A percentile compares a stretch with the other conserved stretches of the same genome.
Evolutionary conservation across 2,113 vertebrate species (phyloP).

Genomic region (Corydoras sp.): DNA sequence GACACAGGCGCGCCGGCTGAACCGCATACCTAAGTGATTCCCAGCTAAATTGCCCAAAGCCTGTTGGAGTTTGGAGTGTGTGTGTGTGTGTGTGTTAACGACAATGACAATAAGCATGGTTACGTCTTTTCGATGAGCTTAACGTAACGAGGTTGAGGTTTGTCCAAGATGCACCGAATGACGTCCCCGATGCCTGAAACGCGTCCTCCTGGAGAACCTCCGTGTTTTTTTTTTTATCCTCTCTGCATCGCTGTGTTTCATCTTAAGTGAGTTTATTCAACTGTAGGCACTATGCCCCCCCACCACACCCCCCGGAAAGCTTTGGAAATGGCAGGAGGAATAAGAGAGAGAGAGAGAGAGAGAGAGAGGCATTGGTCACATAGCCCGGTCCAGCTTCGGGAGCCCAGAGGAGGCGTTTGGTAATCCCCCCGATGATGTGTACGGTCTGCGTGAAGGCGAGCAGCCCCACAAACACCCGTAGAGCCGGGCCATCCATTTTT

Average conservation of each 20-base stretch:
- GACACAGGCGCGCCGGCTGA: not conserved
- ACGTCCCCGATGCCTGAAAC: no score
- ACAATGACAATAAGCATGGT: no score
- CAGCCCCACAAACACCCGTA: slow-evolving; percentile 87
- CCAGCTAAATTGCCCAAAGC: not conserved
- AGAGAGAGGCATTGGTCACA: slow-evolving; percentile 56
- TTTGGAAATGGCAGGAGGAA: slow-evolving; percentile 54
- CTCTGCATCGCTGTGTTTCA: slow-evolving; percentile 52
- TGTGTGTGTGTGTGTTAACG: no score
- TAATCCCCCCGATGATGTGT: slow-evolving; percentile 90
- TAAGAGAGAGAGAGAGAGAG: slow-evolving; percentile 4
- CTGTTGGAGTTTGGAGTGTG: not conserved
- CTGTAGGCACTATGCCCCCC: slow-evolving; percentile 65
- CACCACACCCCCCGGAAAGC: slow-evolving; percentile 56
- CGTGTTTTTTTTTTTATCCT: slow-evolving; percentile 9
- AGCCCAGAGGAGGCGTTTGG: slow-evolving; percentile 80
- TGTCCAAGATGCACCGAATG: no score
- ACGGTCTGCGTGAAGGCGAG: slow-evolving; percentile 78
- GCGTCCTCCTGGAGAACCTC: no score
- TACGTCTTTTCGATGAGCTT: no score
- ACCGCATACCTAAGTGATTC: slow-evolving; percentile 24
- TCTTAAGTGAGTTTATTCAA: slow-evolving; percentile 65
- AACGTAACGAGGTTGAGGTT: no score
- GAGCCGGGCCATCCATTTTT: slow-evolving; percentile 97
- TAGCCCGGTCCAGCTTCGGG: slow-evolving; percentile 58